Base-by-base conservation (phyloP, 1,140 invertebrate species). In the Atta colombica region DNA sequence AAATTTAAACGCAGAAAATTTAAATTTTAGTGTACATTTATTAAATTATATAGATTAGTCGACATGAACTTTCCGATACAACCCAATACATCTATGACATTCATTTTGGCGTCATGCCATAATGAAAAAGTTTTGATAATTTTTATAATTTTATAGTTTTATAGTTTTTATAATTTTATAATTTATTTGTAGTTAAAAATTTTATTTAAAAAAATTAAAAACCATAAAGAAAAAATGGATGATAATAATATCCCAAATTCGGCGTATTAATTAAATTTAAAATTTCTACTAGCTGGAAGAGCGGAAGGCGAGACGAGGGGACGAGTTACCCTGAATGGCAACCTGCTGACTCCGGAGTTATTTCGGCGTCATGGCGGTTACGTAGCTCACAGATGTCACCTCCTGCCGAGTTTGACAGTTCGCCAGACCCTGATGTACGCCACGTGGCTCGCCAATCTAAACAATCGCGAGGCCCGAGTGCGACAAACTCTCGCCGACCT, bases 401-500 rank as follows among this genome's bases (percentile, higher is more conserved):
- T 99, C 45, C 96, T 99, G 28, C 97, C 98, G 0, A 98, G 98
- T 0, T 94, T 99, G 0, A 98, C 97, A 0, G 98, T 98, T 12
- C 97, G 98, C 80, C 98, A 99, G 93, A 98, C 98, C 0, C 94
- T 99, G 1, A 96, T 96, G 66, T 98, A 98, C 88, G 97, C 98
- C 0, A 97, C 98, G 3, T 95, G 94, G 94, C 72, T 95, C 14
- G 94, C 93, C 2, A 95, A 95, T 88, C 87, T 95, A 8, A 93
- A 60, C 16, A 94, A 94, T 71, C 91, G 94, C 8, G 94, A 94
- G n/a, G 89, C 89, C 2, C 93, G 96, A 28, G 96, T 97, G 4
- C 95, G 97, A 31, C 98, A 99, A 95, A 98, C 99, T 0, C 96
- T 99, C 94, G 98, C 98, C 0, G 98, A 99, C 94, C 95, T 99